Evolutionary conservation across 2,888 invertebrate species (phyloP).

Genomic region (Silvanus unidentatus): DNA sequence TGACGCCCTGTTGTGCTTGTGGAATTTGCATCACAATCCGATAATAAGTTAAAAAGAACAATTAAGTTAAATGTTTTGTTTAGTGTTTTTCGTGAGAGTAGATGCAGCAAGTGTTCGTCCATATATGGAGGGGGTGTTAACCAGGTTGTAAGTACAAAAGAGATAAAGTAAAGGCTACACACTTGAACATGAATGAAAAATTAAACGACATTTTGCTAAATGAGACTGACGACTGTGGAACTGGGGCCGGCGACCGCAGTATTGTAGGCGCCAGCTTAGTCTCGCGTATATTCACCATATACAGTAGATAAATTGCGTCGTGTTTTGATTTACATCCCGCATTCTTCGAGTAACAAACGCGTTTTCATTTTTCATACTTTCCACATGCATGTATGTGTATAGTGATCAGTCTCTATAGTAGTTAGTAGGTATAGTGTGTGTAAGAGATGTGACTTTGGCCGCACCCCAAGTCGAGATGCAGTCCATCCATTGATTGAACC

Average conservation of each 20-base stretch:
- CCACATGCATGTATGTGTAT: slow-evolving; percentile 17
- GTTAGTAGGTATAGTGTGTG: slow-evolving; percentile 2
- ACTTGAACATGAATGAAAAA: slow-evolving; percentile 7
- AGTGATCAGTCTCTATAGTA: slow-evolving; percentile 7
- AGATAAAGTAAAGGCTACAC: neutral
- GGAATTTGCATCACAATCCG: slow-evolving; percentile 32
- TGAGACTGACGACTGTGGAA: slow-evolving; percentile 10
- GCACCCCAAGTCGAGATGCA: slow-evolving; percentile 20
- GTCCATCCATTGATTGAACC: slow-evolving; percentile 25
- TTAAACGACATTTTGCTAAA: slow-evolving; percentile 17
- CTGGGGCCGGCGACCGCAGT: slow-evolving; percentile 12
- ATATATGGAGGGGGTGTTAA: no score
- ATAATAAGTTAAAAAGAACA: slow-evolving; percentile 8
- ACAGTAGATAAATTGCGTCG: slow-evolving; percentile 46
- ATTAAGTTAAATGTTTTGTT: no score
- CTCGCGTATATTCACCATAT: slow-evolving; percentile 39
- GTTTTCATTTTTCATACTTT: slow-evolving; percentile 44
- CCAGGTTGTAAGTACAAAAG: no score
- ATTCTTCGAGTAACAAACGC: slow-evolving; percentile 45
- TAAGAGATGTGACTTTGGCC: slow-evolving; percentile 17
- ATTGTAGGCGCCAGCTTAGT: slow-evolving; percentile 38
- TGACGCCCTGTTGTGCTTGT: slow-evolving; percentile 24
- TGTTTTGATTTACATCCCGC: slow-evolving; percentile 48
- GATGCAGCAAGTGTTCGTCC: no score
- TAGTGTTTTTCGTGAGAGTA: no score